A percentile compares a stretch with the other conserved stretches of the same genome.
These are phyloP conservation scores for Eretmocerus hayati DNA, from an alignment of 2,888 invertebrate species.

Conservation along the genomic window DNA sequence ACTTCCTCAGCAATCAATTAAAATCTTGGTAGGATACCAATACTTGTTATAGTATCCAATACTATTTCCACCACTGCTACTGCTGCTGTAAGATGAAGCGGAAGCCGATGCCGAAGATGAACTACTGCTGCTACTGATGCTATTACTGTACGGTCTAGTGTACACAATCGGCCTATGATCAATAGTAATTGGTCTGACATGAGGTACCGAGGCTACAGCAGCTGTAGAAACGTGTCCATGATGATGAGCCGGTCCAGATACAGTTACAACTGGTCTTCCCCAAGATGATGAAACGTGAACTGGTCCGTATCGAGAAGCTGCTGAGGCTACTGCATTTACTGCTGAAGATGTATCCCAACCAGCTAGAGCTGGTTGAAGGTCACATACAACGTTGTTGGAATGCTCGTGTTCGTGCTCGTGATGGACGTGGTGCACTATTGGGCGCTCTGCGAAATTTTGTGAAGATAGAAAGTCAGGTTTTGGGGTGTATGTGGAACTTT, in stretches of 20 bases:
- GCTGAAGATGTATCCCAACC: conserved; percentile 10
- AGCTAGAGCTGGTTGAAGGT: not conserved
- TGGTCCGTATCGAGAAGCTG: conserved; percentile 16
- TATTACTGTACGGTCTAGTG: no score
- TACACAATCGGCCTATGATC: no score
- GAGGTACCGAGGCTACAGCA: conserved; percentile 25
- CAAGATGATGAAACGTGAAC: conserved; percentile 14
- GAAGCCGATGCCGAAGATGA: not conserved
- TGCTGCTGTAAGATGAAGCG: not conserved
- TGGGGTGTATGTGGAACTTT: no score
- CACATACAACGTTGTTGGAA: not conserved
- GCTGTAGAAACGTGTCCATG: not conserved
- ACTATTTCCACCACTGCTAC: no score
- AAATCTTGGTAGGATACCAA: conserved; percentile 20
- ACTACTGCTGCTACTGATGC: not conserved
- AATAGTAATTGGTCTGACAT: no score
- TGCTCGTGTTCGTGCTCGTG: conserved; percentile 3
- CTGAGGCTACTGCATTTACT: conserved; percentile 6
- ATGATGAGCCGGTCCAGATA: conserved; percentile 18
- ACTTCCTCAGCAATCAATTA: conserved; percentile 9
- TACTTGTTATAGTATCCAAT: conserved; percentile 22
- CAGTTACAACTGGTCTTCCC: conserved; percentile 22
- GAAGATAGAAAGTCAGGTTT: no score
- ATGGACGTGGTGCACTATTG: no score
- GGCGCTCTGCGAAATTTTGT: no score